Evolutionary conservation across 2,888 invertebrate genomes (phyloP).

Genomic region (Calameuta idolon): DNA sequence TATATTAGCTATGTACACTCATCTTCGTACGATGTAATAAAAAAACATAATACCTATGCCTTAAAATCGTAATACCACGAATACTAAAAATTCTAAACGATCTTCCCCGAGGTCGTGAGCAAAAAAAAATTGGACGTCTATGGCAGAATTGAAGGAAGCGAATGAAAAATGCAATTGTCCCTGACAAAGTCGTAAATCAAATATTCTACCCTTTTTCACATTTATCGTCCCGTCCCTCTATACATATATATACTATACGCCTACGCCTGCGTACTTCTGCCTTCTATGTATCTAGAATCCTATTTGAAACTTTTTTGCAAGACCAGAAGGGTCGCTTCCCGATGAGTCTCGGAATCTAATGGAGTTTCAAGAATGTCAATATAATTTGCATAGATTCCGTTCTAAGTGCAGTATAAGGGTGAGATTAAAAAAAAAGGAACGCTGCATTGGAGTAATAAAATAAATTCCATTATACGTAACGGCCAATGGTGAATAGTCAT

Average conservation of each 20-base stretch:
- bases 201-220: background rate
- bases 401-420: background rate
- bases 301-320: background rate
- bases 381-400: background rate
- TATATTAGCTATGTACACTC: background rate
- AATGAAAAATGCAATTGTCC: background rate
- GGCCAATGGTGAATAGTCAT: background rate
- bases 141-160: background rate
- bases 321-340: background rate
- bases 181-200: background rate
- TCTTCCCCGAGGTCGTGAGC: background rate
- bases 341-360: background rate
- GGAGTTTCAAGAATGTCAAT: background rate
- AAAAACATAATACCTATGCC: background rate
- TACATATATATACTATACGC: background rate
- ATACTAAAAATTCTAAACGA: background rate
- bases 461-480: slow-evolving; percentile 18
- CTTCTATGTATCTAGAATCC: background rate
- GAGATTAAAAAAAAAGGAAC: background rate
- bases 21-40: background rate
- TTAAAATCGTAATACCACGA: background rate
- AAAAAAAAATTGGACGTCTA: background rate
- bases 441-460: slow-evolving; percentile 16
- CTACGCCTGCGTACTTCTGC: background rate
- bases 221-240: background rate